Evolutionary conservation across 2,113 vertebrate species (phyloP).

Genomic region (Phalacrocorax pelagicus): DNA sequence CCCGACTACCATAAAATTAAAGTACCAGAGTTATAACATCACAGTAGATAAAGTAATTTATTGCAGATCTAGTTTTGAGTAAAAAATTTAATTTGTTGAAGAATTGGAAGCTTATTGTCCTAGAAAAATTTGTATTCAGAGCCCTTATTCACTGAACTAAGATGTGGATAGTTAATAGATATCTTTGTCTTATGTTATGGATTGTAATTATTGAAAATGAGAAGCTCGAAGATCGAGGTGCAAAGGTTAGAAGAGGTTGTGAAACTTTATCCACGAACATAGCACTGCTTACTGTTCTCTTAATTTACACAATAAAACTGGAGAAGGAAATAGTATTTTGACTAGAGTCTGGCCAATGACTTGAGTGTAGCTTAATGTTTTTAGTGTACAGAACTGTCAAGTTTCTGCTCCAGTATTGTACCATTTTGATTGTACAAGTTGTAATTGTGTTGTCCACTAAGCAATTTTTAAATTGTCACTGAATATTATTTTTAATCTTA

Average conservation of each 20-base stretch:
- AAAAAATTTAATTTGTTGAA: background rate
- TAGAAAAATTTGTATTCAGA: background rate
- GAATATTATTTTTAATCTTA: background rate
- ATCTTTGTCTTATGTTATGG: background rate
- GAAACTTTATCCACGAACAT: background rate
- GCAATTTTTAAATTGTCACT: background rate
- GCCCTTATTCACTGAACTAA: background rate
- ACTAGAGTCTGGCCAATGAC: background rate
- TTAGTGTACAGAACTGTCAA: background rate
- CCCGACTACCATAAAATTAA: background rate
- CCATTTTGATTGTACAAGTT: background rate
- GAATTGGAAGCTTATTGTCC: background rate
- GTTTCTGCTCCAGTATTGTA: background rate
- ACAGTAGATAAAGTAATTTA: background rate
- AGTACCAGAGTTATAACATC: background rate
- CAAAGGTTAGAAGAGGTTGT: background rate
- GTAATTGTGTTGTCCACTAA: background rate
- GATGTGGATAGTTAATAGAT: background rate
- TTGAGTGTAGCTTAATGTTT: background rate
- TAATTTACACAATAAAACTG: background rate
- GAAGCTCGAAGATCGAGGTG: background rate
- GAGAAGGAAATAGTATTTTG: background rate
- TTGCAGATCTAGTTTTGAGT: background rate
- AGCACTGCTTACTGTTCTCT: background rate
- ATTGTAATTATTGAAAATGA: background rate